Base-by-base conservation (phyloP, 2,888 invertebrate genomes). In the Calameuta pallipes region DNA sequence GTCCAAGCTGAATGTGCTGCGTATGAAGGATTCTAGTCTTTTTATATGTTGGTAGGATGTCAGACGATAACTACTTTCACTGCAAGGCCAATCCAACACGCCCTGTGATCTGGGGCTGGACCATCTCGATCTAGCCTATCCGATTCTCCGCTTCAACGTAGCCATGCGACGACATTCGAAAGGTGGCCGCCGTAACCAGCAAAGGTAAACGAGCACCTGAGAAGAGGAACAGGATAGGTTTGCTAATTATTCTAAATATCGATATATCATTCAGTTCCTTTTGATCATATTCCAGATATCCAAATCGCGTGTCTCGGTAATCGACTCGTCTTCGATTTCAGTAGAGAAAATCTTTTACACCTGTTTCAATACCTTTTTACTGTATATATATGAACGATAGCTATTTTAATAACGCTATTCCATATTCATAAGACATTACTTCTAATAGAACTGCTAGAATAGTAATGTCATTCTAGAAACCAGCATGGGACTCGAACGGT, bases 11-110 rank as follows among this genome's bases (percentile, higher is more conserved):
- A 88, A 69, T 87, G 85, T 86, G 83, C 12, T 79, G 80, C 37
- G 77, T 75, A 75, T 78, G 78, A 82, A 78, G 75, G 81, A 78
- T 81, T 80, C 79, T 78, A 23, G 80, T 82, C 83, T 84, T 86
- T 87, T 87, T 87, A 87, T 88, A 88, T 80, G 69, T 71, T 35
- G 15, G 9, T 36, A 41, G 41, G 13, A 56, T n/a, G 35, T 71
- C 35, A 33, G 30, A n/a, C 33, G 76, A 78, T 56, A 75, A 73
- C 78, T 80, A 87, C 87, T 87, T 86, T 85, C 84, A 82, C 83
- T 81, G 69, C 31, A 75, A 80, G 71, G 69, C 69, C 75, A 56
- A 80, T 80, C 75, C 77, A 79, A 77, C 76, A 70, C 76, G 41
- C 82, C 83, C 80, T 83, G 78, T 75, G 78, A 83, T 80, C 78